Conservation (phyloP, 2,797 vertebrate genomes). For the Gymnopithys bicolor region DNA sequence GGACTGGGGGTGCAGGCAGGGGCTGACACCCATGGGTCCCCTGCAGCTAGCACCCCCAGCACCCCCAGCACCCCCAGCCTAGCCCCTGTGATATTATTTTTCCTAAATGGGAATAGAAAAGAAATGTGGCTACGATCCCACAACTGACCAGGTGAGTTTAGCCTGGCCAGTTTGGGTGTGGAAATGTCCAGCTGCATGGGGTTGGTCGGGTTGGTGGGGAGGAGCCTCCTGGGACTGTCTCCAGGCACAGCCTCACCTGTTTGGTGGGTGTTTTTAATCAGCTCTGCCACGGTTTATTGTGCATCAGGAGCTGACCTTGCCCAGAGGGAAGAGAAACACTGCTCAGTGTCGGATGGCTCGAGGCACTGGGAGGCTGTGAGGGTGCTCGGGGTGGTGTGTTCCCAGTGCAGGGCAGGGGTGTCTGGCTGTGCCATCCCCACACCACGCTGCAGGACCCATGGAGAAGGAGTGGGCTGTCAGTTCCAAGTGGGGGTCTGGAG, state of each 20-base stretch:
- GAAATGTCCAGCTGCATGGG: rapidly evolving
- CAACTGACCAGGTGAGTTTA: rapidly evolving
- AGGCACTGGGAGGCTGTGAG: rapidly evolving
- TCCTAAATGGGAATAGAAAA: background rate
- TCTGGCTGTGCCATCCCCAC: background rate
- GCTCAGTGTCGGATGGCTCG: rapidly evolving
- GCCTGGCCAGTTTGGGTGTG: background rate
- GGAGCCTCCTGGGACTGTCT: background rate
- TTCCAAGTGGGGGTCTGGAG: rapidly evolving
- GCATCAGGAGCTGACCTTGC: background rate
- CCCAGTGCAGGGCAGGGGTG: rapidly evolving
- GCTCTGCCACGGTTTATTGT: rapidly evolving
- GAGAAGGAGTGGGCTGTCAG: rapidly evolving
- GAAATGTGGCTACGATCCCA: rapidly evolving
- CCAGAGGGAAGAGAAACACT: rapidly evolving
- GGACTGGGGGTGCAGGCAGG: background rate
- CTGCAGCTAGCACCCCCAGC: background rate
- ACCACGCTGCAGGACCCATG: rapidly evolving
- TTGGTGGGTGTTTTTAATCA: background rate
- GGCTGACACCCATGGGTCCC: rapidly evolving
- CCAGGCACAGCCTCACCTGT: background rate
- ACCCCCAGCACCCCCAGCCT: background rate
- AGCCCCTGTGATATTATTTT: rapidly evolving
- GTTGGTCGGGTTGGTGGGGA: rapidly evolving
- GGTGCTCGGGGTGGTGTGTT: rapidly evolving